A percentile compares a stretch with the other conserved stretches of the same genome.
phyloP scores from a whole-genome alignment of 2,888 invertebrate genomes.

The Oxyteleia sp. region DNA sequence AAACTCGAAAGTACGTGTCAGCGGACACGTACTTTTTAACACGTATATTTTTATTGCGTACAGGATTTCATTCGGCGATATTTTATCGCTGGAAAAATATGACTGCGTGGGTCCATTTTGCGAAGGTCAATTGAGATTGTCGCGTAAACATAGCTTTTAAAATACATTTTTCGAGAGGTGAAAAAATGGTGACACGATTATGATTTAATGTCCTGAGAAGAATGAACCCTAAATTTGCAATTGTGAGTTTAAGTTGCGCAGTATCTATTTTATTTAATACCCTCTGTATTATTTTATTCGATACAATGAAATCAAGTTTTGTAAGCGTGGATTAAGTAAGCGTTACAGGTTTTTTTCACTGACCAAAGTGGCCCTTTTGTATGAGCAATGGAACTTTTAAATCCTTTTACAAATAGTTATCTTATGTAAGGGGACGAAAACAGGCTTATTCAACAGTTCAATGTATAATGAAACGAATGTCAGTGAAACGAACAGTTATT shows the following conservation, averaged over 20 bases:
- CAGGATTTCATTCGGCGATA: too few species aligned
- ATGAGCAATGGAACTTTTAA: constrained; percentile 59
- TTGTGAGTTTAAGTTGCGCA: constrained; percentile 4
- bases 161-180: too few species aligned
- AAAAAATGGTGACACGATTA: too few species aligned
- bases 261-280: constrained; percentile 36
- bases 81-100: background rate
- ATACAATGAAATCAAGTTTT: constrained; percentile 63
- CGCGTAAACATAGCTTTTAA: too few species aligned
- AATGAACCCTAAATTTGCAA: background rate
- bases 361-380: constrained; percentile 45
- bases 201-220: background rate
- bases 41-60: background rate
- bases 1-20: too few species aligned
- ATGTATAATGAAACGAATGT: constrained; percentile 27
- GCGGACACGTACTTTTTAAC: background rate
- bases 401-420: constrained; percentile 67
- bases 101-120: too few species aligned
- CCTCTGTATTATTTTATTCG: constrained; percentile 31
- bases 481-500: too few species aligned
- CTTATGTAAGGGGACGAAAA: constrained; percentile 53
- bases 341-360: constrained; percentile 59
- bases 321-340: constrained; percentile 65
- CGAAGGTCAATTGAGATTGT: too few species aligned
- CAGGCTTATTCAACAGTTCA: constrained; percentile 50